Conservation (phyloP, 2,797 vertebrate genomes). For the Gymnopithys bicolor region DNA sequence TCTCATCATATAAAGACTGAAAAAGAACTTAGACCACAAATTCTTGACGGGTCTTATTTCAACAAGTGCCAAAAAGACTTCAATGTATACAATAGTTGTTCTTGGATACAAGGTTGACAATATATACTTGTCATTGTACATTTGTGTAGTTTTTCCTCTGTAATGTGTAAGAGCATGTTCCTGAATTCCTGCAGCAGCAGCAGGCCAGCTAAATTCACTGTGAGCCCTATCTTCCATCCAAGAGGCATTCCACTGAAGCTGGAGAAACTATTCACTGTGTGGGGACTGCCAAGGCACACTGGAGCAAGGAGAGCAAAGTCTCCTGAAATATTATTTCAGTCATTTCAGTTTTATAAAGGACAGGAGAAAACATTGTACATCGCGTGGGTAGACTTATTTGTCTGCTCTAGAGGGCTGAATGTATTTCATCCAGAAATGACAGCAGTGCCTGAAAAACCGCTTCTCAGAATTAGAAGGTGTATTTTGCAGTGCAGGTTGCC, state of each 20-base stretch:
- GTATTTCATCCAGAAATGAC: constrained; percentile 19
- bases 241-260: constrained; percentile 48
- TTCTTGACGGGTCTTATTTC: not conserved
- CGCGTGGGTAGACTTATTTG: not conserved
- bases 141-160: constrained; percentile 31
- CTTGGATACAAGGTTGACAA: not conserved
- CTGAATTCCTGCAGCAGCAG: constrained; percentile 35
- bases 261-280: not conserved
- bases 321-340: constrained; percentile 23
- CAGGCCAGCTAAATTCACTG: constrained; percentile 24
- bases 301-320: constrained; percentile 33
- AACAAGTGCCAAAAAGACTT: constrained; percentile 1
- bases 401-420: not conserved
- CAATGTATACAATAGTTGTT: not conserved
- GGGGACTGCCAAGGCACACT: constrained; percentile 55
- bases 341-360: constrained; percentile 17
- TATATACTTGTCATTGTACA: not conserved
- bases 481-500: not conserved
- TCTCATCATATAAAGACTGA: not conserved
- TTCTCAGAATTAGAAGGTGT: constrained; percentile 31
- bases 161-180: not conserved
- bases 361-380: constrained; percentile 2
- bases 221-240: constrained; percentile 40
- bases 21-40: not conserved
- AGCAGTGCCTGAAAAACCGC: not conserved